Evolutionary conservation across 2,888 invertebrate species (phyloP).

Genomic region (Apotomis betuletana): DNA sequence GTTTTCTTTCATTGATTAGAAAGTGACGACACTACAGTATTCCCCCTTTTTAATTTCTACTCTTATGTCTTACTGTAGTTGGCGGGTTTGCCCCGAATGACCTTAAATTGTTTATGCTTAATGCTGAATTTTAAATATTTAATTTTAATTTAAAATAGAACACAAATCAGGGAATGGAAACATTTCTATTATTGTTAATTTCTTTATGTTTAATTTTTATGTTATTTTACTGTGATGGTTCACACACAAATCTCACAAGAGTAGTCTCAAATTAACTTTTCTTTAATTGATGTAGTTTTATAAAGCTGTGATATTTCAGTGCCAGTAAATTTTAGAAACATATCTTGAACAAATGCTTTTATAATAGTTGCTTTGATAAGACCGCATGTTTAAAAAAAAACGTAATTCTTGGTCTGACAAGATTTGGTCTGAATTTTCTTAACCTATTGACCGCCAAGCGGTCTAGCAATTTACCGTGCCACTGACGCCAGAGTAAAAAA

Average conservation of each 20-base stretch:
- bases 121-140: neutral
- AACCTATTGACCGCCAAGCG: too few relatives aligned
- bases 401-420: neutral
- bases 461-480: too few relatives aligned
- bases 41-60: too few relatives aligned
- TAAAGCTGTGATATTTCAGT: slow-evolving; percentile 67
- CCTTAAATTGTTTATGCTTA: too few relatives aligned
- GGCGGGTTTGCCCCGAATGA: too few relatives aligned
- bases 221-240: neutral
- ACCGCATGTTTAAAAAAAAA: neutral
- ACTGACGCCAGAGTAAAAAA: too few relatives aligned
- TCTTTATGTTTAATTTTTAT: slow-evolving; percentile 1
- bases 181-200: slow-evolving; percentile 2
- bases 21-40: too few relatives aligned
- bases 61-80: too few relatives aligned
- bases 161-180: neutral
- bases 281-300: slow-evolving; percentile 12
- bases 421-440: slow-evolving; percentile 5
- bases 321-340: slow-evolving; percentile 57
- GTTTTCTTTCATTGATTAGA: too few relatives aligned
- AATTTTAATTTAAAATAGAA: too few relatives aligned
- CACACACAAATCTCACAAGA: slow-evolving; percentile 1
- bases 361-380: neutral
- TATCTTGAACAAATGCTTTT: neutral
- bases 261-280: slow-evolving; percentile 24